These are phyloP conservation scores for Hydrochoerus hydrochaeris DNA, from an alignment of 2,113 vertebrate species.

Conservation along the genomic window DNA sequence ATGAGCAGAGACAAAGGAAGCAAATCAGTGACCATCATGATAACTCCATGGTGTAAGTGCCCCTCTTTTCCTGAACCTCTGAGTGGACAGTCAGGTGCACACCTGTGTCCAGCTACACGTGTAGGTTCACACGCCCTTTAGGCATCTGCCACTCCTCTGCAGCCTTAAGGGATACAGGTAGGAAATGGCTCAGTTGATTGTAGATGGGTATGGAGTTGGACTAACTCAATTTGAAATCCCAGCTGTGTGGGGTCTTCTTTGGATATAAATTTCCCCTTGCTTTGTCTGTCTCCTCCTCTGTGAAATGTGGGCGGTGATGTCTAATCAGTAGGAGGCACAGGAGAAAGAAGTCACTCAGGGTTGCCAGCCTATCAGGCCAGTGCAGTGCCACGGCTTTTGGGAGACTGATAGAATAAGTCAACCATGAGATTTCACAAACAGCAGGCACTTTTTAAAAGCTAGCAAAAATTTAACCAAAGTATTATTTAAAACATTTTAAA, in stretches of 20 bases:
- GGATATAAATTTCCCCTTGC: background rate
- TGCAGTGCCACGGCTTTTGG: background rate
- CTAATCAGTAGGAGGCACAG: background rate
- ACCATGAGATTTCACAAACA: background rate
- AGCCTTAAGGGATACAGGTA: background rate
- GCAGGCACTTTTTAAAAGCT: background rate
- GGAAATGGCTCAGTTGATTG: background rate
- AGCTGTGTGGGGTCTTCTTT: background rate
- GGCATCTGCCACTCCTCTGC: background rate
- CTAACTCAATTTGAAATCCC: background rate
- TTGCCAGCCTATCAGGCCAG: background rate
- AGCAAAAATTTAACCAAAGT: background rate
- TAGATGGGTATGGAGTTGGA: background rate
- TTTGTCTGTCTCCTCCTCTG: background rate
- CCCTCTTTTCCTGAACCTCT: background rate
- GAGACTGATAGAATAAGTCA: background rate
- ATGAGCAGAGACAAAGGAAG: conserved; percentile 33
- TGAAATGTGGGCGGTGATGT: background rate
- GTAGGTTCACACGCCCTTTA: fast-evolving
- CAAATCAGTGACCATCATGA: background rate
- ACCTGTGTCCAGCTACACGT: fast-evolving
- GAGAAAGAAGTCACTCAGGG: background rate
- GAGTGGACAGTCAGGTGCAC: too few species aligned
- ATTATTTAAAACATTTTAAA: background rate
- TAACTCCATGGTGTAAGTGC: background rate